Percentiles rank a stretch among this genome's conserved stretches.
These are phyloP conservation scores for Melieria picta DNA, from an alignment of 2,888 invertebrate genomes.

Conservation along the genomic window DNA sequence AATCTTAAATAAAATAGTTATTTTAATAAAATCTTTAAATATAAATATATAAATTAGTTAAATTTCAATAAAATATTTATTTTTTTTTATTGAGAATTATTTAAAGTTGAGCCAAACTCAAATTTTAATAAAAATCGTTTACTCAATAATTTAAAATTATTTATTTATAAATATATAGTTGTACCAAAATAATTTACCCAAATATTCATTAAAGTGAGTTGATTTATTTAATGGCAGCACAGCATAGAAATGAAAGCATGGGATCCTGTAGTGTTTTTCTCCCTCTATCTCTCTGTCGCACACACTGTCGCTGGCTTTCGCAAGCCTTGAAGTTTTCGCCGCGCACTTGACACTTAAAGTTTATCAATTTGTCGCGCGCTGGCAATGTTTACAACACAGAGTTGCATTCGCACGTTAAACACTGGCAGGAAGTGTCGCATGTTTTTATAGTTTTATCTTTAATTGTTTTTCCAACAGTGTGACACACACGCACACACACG, in stretches of 20 bases:
- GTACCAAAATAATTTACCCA: slow-evolving; percentile 59
- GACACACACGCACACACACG: no score
- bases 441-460: not conserved
- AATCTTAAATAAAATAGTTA: no score
- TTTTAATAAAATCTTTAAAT: slow-evolving; percentile 12
- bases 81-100: no score
- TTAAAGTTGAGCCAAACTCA: no score
- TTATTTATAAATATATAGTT: no score
- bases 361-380: not conserved
- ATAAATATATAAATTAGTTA: not conserved
- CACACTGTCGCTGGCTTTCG: no score
- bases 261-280: not conserved
- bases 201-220: slow-evolving; percentile 64
- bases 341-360: not conserved
- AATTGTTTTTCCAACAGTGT: not conserved
- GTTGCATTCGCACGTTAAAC: slow-evolving; percentile 3
- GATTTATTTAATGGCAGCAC: slow-evolving; percentile 15
- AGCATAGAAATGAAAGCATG: slow-evolving; percentile 3
- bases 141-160: no score
- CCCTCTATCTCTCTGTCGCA: no score
- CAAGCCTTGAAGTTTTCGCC: no score
- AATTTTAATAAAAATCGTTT: no score
- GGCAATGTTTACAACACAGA: not conserved
- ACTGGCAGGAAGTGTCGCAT: not conserved
- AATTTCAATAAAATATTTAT: not conserved